phyloP scores from a whole-genome alignment of 2,888 invertebrate species.

The Linnaemya vulpina region DNA sequence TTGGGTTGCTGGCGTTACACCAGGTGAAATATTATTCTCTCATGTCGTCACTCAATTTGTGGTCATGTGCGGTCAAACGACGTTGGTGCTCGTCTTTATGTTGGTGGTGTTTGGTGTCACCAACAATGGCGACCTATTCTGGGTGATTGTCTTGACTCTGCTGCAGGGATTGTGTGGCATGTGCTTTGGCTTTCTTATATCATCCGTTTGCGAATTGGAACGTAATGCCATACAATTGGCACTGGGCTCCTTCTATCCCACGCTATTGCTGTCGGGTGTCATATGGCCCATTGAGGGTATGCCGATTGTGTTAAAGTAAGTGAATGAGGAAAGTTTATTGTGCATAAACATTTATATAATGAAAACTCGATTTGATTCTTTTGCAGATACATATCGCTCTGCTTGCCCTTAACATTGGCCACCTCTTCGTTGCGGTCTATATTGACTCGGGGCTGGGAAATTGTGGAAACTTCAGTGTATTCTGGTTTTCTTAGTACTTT shows the following conservation, averaged over 20 bases:
- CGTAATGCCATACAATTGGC: conserved; percentile 96
- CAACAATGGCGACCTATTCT: conserved; percentile 93
- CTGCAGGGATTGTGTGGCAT: conserved; percentile 97
- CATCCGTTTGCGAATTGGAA: conserved; percentile 95
- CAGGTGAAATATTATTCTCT: conserved; percentile 95
- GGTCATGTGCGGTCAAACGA: conserved; percentile 97
- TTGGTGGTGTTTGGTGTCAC: conserved; percentile 95
- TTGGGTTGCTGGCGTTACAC: conserved; percentile 96
- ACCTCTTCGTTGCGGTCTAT: conserved; percentile 95
- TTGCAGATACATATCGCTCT: conserved; percentile 88
- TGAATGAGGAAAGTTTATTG: conserved; percentile 1
- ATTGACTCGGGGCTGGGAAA: conserved; percentile 93
- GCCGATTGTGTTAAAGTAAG: conserved; percentile 89
- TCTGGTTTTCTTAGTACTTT: conserved; percentile 93
- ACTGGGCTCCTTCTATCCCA: conserved; percentile 97
- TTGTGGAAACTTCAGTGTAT: conserved; percentile 92
- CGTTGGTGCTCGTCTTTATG: conserved; percentile 95
- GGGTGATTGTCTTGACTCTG: conserved; percentile 93
- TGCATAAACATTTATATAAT: background rate
- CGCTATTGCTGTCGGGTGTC: conserved; percentile 94
- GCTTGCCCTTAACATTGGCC: conserved; percentile 94
- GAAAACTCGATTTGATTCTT: background rate
- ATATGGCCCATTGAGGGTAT: conserved; percentile 99
- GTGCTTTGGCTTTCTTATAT: conserved; percentile 98
- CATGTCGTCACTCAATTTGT: conserved; percentile 97